Evolutionary conservation across 2,888 invertebrate genomes (phyloP).

Genomic region (Pachydiplax longipennis): DNA sequence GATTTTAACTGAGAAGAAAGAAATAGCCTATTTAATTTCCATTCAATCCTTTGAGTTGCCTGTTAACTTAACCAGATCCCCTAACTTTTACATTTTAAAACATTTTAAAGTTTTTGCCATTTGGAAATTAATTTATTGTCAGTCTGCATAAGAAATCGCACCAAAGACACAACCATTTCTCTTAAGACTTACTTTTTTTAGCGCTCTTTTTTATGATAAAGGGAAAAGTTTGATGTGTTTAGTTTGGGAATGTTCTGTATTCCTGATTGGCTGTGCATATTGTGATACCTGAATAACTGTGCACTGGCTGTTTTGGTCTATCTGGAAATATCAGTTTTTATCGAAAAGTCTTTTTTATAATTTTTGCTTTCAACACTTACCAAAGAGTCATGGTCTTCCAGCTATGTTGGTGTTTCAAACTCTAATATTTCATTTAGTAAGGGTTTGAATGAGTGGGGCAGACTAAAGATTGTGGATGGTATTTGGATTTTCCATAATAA

Average conservation of each 20-base stretch:
- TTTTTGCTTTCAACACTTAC: conserved; percentile 16
- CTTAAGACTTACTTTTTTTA: background rate
- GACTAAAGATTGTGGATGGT: background rate
- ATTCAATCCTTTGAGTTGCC: conserved; percentile 1
- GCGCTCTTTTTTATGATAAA: background rate
- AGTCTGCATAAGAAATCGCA: background rate
- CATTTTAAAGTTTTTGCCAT: background rate
- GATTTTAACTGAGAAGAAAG: background rate
- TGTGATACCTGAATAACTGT: conserved; percentile 27
- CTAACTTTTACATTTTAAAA: background rate
- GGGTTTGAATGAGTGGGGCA: background rate
- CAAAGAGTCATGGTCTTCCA: conserved; percentile 40
- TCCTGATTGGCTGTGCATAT: conserved; percentile 39
- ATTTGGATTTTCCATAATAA: conserved; percentile 18
- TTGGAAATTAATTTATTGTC: background rate
- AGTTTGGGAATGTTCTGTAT: conserved; percentile 26
- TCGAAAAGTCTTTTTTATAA: background rate
- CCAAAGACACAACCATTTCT: conserved; percentile 19
- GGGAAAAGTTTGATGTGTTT: background rate
- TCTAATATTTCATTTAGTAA: background rate
- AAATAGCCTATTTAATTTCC: background rate
- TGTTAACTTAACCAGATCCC: background rate
- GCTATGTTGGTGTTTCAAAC: conserved; percentile 29
- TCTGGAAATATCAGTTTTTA: conserved; percentile 15
- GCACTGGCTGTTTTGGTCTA: conserved; percentile 19